Base-by-base conservation (phyloP, 1,140 invertebrate species). In the Scaptomyza montana region DNA sequence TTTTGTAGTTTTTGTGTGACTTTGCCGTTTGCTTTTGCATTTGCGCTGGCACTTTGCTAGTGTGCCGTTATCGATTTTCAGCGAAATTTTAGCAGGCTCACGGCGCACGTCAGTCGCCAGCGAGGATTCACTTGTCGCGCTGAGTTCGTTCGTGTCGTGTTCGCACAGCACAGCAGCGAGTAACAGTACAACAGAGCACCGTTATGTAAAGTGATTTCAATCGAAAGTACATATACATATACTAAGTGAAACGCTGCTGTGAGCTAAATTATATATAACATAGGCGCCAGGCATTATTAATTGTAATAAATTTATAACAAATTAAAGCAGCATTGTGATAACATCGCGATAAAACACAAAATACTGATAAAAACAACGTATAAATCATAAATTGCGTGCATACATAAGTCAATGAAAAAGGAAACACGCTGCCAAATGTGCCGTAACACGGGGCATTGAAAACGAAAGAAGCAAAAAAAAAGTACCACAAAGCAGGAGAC, bases 91-190 rank as follows among this genome's bases (percentile, higher is more conserved):
- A 78, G 39, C 65, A 84, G 80, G 78, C 80, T 84, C 77, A 76
- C 84, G 74, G 84, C 84, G 84, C 84, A 89, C 84, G 84, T 87
- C 84, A 89, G 82, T 87, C 78, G 63, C 63, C 67, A 54, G 78
- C 84, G 68, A 86, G 80, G 85, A 89, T 89, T 89, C 84, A 89
- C 84, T 89, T 89, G 85, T 89, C 84, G 80, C 84, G 84, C 84
- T 87, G 84, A 87, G 84, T 89, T 89, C 84, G 84, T 87, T 86
- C 82, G 82, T 87, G 82, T 86, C 82, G 81, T 80, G 78, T 84
- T 70, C 72, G 80, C 64, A 80, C 65, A 87, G 76, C 66, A 73
- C 67, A 76, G 74, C 74, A 79, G 74, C 82, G 71, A 86, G 75
- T 64, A 65, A 65, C 73, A 71, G 54, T 76, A 60, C 19, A 43